These are phyloP conservation scores for Promerops cafer DNA, from an alignment of 2,113 vertebrate genomes.

Conservation along the genomic window DNA sequence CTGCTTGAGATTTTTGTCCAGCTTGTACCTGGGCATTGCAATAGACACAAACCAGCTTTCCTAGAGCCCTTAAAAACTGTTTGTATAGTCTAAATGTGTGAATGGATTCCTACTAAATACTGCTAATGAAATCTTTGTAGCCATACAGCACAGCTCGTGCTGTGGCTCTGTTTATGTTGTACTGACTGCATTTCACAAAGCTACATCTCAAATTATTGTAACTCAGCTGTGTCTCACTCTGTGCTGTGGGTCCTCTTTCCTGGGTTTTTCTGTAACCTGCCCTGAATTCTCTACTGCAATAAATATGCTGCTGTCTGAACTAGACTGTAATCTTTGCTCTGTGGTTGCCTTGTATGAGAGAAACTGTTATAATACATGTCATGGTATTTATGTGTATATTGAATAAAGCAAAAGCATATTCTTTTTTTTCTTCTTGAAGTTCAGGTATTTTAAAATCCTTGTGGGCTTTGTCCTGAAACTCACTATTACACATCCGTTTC, in stretches of 20 bases:
- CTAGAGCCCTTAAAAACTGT: background rate
- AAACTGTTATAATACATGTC: background rate
- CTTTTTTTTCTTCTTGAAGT: background rate
- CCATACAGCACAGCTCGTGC: fast-evolving
- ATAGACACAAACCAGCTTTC: background rate
- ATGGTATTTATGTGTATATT: background rate
- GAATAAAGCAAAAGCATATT: background rate
- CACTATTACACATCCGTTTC: background rate
- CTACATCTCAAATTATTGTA: background rate
- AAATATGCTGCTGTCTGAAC: background rate
- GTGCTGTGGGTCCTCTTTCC: background rate
- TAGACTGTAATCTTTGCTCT: background rate
- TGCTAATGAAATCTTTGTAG: background rate
- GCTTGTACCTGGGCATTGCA: background rate
- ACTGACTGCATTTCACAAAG: background rate
- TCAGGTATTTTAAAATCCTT: background rate
- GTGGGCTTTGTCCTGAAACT: background rate
- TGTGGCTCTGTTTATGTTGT: background rate
- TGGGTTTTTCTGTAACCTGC: background rate
- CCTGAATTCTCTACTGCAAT: background rate
- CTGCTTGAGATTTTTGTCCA: background rate
- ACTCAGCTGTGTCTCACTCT: background rate
- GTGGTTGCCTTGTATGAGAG: background rate
- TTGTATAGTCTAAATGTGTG: background rate
- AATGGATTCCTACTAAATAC: background rate